These are phyloP conservation scores for Sternotherus odoratus DNA, from an alignment of 2,797 vertebrate species.

Conservation along the genomic window DNA sequence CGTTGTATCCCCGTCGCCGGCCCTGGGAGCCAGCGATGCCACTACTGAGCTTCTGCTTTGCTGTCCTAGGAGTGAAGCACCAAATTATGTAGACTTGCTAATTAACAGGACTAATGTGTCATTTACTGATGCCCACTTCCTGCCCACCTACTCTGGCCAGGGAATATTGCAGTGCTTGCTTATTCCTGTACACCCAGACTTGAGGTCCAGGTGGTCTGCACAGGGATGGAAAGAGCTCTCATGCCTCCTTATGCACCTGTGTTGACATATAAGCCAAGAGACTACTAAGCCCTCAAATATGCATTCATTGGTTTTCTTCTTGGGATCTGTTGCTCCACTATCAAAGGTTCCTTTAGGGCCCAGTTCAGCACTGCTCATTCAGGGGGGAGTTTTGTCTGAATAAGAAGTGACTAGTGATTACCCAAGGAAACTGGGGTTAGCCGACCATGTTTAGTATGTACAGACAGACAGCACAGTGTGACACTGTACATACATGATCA, in stretches of 20 bases:
- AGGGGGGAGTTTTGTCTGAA: background rate
- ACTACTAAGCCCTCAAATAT: background rate
- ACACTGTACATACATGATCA: background rate
- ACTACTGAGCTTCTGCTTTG: background rate
- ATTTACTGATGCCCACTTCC: background rate
- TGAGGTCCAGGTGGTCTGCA: background rate
- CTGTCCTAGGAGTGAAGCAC: background rate
- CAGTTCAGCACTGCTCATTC: background rate
- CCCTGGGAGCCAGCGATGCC: too few relatives aligned
- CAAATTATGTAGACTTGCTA: background rate
- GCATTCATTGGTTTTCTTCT: background rate
- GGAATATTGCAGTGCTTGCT: background rate
- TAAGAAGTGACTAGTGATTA: fast-evolving
- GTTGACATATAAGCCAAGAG: background rate
- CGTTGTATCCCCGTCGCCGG: too few relatives aligned
- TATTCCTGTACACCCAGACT: background rate
- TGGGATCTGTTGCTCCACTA: background rate
- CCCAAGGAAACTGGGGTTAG: fast-evolving
- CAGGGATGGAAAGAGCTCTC: background rate
- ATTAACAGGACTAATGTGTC: background rate
- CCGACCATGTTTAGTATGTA: background rate
- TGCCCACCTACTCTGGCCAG: background rate
- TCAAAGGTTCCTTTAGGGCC: background rate
- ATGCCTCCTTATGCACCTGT: background rate
- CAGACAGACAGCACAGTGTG: background rate